These are phyloP conservation scores for Bolborhynchus lineola DNA, from an alignment of 2,113 vertebrate species.

Conservation along the genomic window DNA sequence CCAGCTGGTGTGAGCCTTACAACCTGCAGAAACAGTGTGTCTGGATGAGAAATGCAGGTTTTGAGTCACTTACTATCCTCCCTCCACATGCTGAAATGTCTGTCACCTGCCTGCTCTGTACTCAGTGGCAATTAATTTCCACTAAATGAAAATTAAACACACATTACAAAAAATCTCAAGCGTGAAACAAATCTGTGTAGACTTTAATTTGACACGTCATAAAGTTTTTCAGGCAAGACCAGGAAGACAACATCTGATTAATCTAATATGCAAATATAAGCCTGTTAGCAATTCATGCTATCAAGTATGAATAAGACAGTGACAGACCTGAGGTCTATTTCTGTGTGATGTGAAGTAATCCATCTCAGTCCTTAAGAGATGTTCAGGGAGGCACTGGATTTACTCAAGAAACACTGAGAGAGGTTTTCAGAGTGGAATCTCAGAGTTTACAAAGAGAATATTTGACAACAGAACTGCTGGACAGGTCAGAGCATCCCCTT, in stretches of 20 bases:
- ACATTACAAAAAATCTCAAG: not conserved
- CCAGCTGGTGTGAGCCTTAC: fast-evolving
- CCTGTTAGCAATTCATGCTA: not conserved
- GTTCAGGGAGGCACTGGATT: not conserved
- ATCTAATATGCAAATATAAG: constrained; percentile 1
- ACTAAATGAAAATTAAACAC: not conserved
- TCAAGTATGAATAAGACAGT: not conserved
- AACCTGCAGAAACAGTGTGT: fast-evolving
- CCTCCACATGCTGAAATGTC: fast-evolving
- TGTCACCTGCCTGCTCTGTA: not conserved
- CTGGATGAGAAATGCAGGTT: not conserved
- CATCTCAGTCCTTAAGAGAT: not conserved
- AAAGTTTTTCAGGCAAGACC: not conserved
- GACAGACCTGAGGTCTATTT: not conserved
- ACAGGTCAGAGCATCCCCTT: not conserved
- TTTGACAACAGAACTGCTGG: not conserved
- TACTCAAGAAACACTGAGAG: no score
- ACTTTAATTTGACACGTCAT: not conserved
- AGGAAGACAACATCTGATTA: constrained; percentile 1
- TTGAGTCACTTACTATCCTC: not conserved
- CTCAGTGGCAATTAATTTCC: not conserved
- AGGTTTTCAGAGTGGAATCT: not conserved
- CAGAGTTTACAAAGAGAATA: not conserved
- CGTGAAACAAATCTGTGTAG: not conserved
- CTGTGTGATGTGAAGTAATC: not conserved